Percentiles rank a stretch among this genome's conserved stretches.
Evolutionary conservation across 2,797 vertebrate species (phyloP).

Genomic region (Myotis findleyi): DNA sequence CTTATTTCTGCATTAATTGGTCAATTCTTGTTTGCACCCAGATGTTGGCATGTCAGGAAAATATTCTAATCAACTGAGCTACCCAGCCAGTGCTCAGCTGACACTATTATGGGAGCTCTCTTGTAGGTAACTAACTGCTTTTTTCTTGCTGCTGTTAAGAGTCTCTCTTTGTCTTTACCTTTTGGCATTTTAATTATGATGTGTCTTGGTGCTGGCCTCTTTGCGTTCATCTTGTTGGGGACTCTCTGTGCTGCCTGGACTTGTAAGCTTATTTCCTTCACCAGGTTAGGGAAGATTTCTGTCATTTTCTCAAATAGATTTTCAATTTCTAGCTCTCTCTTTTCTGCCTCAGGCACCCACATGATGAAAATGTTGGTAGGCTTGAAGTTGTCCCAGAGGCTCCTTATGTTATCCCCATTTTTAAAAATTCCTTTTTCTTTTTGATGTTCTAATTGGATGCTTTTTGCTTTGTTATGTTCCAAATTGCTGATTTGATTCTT

Average conservation of each 20-base stretch:
- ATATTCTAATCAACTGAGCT: not conserved
- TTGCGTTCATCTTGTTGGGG: not conserved
- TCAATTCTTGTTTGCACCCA: not conserved
- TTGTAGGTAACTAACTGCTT: not conserved
- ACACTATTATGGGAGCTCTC: not conserved
- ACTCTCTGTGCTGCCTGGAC: not conserved
- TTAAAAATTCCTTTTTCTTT: not conserved
- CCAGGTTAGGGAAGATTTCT: not conserved
- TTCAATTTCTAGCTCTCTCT: not conserved
- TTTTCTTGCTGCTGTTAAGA: not conserved
- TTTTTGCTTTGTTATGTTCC: not conserved
- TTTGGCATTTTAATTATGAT: not conserved
- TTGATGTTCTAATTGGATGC: not conserved
- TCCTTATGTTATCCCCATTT: not conserved
- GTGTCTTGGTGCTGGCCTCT: not conserved
- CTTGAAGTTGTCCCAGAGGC: not conserved
- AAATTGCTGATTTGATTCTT: not conserved
- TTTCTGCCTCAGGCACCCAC: not conserved
- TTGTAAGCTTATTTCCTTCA: not conserved
- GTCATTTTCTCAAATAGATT: not conserved
- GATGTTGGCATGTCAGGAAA: not conserved
- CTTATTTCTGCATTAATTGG: too few species aligned
- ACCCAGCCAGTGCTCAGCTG: not conserved
- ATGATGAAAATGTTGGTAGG: not conserved
- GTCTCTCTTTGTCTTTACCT: not conserved